A percentile compares a stretch with the other conserved stretches of the same genome.
These are phyloP conservation scores for Indicator maculatus DNA, from an alignment of 2,113 vertebrate genomes.

Conservation along the genomic window DNA sequence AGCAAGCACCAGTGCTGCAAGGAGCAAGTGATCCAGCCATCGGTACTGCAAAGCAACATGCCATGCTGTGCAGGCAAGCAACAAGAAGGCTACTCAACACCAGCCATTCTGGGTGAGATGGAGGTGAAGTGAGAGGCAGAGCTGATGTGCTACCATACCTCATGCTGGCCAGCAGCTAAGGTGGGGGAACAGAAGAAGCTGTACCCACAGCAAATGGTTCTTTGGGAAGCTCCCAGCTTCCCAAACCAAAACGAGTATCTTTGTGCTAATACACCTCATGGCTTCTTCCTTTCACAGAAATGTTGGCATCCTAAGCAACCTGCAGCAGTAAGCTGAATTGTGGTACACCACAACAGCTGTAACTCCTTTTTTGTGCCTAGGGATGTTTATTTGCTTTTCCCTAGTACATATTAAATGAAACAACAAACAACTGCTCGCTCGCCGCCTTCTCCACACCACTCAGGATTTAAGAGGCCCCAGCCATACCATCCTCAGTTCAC, in stretches of 20 bases:
- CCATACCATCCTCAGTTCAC: not conserved
- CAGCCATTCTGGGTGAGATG: not conserved
- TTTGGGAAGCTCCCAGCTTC: not conserved
- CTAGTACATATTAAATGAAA: not conserved
- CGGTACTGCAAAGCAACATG: accelerated
- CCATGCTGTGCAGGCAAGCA: too few species aligned
- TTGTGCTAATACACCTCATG: not conserved
- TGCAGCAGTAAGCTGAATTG: not conserved
- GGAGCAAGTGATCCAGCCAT: not conserved
- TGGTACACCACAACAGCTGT: not conserved
- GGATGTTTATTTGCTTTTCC: not conserved
- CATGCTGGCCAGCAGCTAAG: not conserved
- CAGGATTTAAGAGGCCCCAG: not conserved
- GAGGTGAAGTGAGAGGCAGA: not conserved
- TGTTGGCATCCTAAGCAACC: not conserved
- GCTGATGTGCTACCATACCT: not conserved
- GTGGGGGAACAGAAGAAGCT: not conserved
- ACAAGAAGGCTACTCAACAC: not conserved
- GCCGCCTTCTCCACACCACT: not conserved
- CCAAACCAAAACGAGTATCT: not conserved
- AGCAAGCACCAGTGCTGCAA: not conserved
- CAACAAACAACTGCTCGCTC: not conserved
- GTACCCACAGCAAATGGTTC: not conserved
- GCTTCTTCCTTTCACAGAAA: not conserved
- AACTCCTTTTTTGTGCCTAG: not conserved